A percentile compares a stretch with the other conserved stretches of the same genome.
phyloP scores from a whole-genome alignment of 2,113 vertebrate species.

The Sclerurus mexicanus region DNA sequence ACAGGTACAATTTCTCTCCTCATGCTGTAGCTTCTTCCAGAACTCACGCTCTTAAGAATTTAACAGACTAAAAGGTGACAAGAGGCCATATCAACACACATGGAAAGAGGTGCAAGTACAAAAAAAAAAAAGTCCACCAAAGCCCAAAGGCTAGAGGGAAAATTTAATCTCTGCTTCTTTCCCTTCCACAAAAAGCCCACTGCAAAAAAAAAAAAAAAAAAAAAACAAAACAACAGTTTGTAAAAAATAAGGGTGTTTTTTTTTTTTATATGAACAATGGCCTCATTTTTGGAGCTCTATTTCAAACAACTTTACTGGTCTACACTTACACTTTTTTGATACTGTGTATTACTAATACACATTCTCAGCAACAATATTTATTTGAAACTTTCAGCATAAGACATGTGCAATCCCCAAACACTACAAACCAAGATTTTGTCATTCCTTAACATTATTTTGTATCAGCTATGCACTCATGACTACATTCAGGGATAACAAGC shows the following conservation, averaged over 20 bases:
- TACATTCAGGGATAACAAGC: not conserved
- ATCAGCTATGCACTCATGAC: not conserved
- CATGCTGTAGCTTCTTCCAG: not conserved
- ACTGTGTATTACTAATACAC: not conserved
- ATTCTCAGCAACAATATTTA: not conserved
- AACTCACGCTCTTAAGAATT: not conserved
- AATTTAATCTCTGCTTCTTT: not conserved
- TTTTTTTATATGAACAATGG: not conserved
- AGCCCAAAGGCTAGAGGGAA: not conserved
- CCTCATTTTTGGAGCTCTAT: not conserved
- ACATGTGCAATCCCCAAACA: not conserved
- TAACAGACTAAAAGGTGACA: not conserved
- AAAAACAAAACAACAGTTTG: not conserved
- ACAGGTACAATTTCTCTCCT: not conserved
- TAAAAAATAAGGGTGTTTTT: not conserved
- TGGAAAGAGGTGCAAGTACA: fast-evolving
- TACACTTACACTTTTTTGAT: not conserved
- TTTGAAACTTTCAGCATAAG: not conserved
- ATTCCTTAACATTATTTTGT: not conserved
- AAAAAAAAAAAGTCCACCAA: not conserved
- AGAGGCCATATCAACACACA: not conserved
- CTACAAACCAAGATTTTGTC: not conserved
- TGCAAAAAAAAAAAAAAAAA: not conserved
- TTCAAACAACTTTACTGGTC: not conserved
- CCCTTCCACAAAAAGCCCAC: not conserved